Conservation (phyloP, 2,113 vertebrate species). For the Hippocampus mohnikei region DNA sequence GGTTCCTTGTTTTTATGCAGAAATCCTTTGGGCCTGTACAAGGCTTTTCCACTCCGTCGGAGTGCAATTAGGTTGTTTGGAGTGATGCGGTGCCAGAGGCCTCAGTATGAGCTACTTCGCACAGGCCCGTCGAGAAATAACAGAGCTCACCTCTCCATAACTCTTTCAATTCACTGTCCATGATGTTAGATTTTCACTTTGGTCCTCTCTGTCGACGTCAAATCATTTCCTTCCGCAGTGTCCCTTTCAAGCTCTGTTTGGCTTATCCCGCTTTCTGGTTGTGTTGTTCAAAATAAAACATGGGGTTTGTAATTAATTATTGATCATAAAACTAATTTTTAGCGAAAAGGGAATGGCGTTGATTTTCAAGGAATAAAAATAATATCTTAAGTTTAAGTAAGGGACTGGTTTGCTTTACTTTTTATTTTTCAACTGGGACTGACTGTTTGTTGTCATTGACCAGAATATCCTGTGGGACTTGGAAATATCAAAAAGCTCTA, state of each 20-base stretch:
- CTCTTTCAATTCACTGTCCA: conserved; percentile 37
- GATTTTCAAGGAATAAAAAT: conserved; percentile 33
- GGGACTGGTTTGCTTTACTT: background rate
- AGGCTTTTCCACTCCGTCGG: conserved; percentile 62
- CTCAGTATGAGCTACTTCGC: conserved; percentile 65
- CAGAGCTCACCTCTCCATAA: conserved; percentile 59
- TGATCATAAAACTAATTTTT: conserved; percentile 55
- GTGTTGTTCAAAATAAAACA: conserved; percentile 62
- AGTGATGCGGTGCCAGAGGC: conserved; percentile 71
- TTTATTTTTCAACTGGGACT: background rate
- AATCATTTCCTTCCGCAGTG: background rate
- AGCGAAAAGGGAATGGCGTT: conserved; percentile 47
- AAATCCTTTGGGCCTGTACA: conserved; percentile 57
- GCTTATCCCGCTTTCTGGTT: conserved; percentile 29
- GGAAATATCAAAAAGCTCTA: too few relatives aligned
- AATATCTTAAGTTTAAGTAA: background rate
- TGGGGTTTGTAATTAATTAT: conserved; percentile 67
- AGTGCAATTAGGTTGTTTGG: conserved; percentile 70
- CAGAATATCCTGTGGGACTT: too few relatives aligned
- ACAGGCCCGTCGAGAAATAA: conserved; percentile 65
- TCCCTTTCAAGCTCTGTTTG: background rate
- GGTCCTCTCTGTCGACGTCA: conserved; percentile 10
- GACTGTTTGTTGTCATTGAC: too few relatives aligned
- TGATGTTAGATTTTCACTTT: conserved; percentile 25
- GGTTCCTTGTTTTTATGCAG: conserved; percentile 53